phyloP scores from a whole-genome alignment of 2,888 invertebrate genomes.

The Augochlorella aurata region DNA sequence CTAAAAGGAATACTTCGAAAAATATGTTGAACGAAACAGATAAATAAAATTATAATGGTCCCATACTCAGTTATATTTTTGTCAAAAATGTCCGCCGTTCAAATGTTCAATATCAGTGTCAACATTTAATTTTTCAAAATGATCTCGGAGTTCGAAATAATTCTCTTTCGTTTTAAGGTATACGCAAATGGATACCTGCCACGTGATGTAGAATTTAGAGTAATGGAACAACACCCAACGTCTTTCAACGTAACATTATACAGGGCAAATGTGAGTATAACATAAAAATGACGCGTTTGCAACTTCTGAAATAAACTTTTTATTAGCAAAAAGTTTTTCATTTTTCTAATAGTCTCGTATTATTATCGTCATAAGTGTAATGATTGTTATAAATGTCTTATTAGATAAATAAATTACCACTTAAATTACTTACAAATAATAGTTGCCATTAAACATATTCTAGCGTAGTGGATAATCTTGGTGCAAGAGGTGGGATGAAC shows the following conservation, averaged over 20 bases:
- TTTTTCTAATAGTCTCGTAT: not conserved
- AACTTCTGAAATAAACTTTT: not conserved
- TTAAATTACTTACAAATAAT: too few species aligned
- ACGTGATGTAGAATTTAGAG: slow-evolving; percentile 92
- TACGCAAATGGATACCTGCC: slow-evolving; percentile 93
- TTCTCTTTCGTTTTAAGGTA: slow-evolving; percentile 84
- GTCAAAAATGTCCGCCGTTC: not conserved
- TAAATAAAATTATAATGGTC: not conserved
- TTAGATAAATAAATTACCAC: too few species aligned
- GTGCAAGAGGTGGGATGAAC: too few species aligned
- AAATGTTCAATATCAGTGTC: not conserved
- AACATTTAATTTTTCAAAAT: not conserved
- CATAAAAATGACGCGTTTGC: not conserved
- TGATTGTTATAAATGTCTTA: too few species aligned
- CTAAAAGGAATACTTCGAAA: too few species aligned
- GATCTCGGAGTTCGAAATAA: not conserved
- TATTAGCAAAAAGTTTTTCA: not conserved
- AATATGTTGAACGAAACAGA: not conserved
- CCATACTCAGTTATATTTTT: not conserved
- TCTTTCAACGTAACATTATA: slow-evolving; percentile 91
- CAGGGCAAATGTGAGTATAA: slow-evolving; percentile 87
- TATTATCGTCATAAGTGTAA: not conserved
- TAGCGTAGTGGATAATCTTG: too few species aligned
- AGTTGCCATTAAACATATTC: too few species aligned
- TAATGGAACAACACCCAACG: slow-evolving; percentile 93